These are phyloP conservation scores for Nomada lathburiana DNA, from an alignment of 2,888 invertebrate species.

Conservation along the genomic window DNA sequence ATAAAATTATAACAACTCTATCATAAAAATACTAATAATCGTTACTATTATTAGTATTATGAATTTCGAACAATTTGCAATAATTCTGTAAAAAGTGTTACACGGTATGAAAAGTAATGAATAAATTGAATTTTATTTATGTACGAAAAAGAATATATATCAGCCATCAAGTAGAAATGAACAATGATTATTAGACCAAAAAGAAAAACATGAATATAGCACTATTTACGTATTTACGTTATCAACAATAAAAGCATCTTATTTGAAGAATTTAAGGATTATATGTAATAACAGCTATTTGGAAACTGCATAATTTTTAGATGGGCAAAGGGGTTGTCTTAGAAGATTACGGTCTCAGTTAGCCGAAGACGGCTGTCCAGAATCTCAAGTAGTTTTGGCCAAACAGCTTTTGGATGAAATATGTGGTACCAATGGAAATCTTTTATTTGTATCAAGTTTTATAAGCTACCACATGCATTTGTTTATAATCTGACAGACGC, in stretches of 20 bases:
- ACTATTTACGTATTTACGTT: not conserved
- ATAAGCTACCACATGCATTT: not conserved
- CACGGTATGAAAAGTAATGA: not conserved
- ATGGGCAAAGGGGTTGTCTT: constrained; percentile 89
- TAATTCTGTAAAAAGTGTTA: not conserved
- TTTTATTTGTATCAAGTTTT: constrained; percentile 9
- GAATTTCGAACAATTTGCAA: not conserved
- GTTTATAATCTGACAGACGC: constrained; percentile 5
- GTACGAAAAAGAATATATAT: not conserved
- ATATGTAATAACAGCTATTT: not conserved
- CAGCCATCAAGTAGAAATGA: constrained; percentile 3
- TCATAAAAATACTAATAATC: too few species aligned
- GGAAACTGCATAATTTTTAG: constrained; percentile 81
- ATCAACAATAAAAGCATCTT: not conserved
- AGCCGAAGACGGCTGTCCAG: constrained; percentile 95
- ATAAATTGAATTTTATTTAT: constrained; percentile 1
- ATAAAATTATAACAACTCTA: not conserved
- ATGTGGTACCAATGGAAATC: constrained; percentile 86
- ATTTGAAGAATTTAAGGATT: not conserved
- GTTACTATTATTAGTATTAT: not conserved
- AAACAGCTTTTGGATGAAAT: constrained; percentile 92
- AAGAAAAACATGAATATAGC: not conserved
- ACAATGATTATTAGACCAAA: not conserved
- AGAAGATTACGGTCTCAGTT: constrained; percentile 89
- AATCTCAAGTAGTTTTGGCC: constrained; percentile 94